Conservation (phyloP, 2,113 vertebrate species). For the Dasyprocta punctata region DNA sequence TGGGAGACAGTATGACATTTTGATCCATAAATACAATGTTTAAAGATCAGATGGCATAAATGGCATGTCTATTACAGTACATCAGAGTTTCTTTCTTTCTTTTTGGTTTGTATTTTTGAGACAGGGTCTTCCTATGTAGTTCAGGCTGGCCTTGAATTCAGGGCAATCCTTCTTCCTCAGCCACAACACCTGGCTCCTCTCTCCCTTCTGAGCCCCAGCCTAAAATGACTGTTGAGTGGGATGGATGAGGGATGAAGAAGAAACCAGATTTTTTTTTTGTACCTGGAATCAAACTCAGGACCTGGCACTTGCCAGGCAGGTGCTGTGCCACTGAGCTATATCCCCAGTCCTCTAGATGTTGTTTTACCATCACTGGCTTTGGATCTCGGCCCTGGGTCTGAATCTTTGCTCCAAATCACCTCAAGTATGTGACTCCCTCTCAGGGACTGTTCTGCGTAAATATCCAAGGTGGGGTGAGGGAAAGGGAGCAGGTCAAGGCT, state of each 20-base stretch:
- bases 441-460: neutral
- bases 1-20: neutral
- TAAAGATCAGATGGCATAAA: neutral
- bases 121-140: neutral
- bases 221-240: neutral
- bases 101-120: neutral
- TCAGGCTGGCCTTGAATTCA: neutral
- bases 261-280: neutral
- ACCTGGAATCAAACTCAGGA: too few relatives aligned
- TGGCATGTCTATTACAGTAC: neutral
- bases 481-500: neutral
- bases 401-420: neutral
- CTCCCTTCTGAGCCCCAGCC: too few relatives aligned
- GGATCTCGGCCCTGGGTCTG: neutral
- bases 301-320: too few relatives aligned
- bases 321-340: too few relatives aligned
- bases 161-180: neutral
- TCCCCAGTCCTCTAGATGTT: too few relatives aligned
- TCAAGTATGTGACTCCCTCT: neutral
- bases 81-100: neutral
- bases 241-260: too few relatives aligned
- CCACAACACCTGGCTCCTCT: neutral
- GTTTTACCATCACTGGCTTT: neutral
- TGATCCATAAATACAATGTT: neutral
- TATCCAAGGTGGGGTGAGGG: neutral